phyloP scores from a whole-genome alignment of 2,113 vertebrate species.

The Pholis gunnellus region DNA sequence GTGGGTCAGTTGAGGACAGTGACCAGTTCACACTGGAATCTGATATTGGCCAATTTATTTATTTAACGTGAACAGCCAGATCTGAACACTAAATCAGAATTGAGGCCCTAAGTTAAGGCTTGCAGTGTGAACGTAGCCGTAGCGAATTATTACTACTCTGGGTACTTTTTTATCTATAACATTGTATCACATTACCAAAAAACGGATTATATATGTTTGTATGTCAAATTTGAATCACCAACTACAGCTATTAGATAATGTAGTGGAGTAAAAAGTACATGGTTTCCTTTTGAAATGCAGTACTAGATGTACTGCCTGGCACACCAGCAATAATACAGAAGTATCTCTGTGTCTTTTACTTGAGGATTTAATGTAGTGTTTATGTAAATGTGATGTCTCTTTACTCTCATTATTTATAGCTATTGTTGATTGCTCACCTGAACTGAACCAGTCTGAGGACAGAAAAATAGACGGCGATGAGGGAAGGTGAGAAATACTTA shows the following conservation, averaged over 20 bases:
- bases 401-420: not conserved
- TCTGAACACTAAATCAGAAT: too few relatives aligned
- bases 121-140: too few relatives aligned
- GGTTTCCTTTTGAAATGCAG: not conserved
- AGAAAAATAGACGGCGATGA: not conserved
- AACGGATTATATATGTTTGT: not conserved
- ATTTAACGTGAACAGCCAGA: too few relatives aligned
- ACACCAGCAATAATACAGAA: not conserved
- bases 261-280: too few relatives aligned
- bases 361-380: not conserved
- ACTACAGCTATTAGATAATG: not conserved
- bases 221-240: not conserved
- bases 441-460: not conserved
- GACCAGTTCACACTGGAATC: too few relatives aligned
- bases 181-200: not conserved
- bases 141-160: too few relatives aligned
- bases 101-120: too few relatives aligned
- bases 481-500: conserved; percentile 6
- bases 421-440: not conserved
- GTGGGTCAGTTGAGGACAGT: too few relatives aligned
- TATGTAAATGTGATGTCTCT: not conserved
- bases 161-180: not conserved
- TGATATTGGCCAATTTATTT: too few relatives aligned
- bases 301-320: not conserved
- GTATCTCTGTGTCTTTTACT: not conserved